phyloP scores from a whole-genome alignment of 2,113 vertebrate species.

The Silurus asotus region DNA sequence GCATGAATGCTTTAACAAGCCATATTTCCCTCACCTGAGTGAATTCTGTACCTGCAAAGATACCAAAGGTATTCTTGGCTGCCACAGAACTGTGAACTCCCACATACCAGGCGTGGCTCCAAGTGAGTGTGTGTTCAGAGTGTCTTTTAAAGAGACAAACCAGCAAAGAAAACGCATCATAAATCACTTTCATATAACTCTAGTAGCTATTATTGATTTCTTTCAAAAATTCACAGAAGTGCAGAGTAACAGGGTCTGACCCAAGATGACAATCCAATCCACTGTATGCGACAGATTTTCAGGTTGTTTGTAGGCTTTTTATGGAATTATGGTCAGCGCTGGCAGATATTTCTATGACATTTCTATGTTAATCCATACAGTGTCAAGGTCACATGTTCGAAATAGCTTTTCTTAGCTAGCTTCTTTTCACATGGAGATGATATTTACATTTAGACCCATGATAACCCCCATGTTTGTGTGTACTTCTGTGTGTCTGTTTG shows the following conservation, averaged over 20 bases:
- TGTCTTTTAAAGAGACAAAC: background rate
- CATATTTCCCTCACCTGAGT: conserved; percentile 13
- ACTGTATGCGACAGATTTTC: background rate
- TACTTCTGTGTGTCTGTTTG: background rate
- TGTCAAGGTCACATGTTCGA: background rate
- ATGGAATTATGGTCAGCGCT: background rate
- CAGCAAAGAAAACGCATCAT: background rate
- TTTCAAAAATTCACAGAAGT: background rate
- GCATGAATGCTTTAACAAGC: background rate
- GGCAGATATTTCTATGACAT: background rate
- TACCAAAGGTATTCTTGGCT: conserved; percentile 6
- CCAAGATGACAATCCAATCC: background rate
- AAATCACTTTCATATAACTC: background rate
- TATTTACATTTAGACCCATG: background rate
- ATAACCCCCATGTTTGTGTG: background rate
- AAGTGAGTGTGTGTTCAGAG: background rate
- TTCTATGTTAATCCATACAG: background rate
- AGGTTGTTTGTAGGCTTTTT: background rate
- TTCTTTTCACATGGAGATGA: background rate
- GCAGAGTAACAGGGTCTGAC: background rate
- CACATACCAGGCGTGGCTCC: background rate
- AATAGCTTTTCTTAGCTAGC: background rate
- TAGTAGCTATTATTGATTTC: background rate
- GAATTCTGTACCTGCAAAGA: background rate
- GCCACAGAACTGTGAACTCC: conserved; percentile 18